These are phyloP conservation scores for Laticauda laticaudata DNA, from an alignment of 2,113 vertebrate species.

Conservation along the genomic window DNA sequence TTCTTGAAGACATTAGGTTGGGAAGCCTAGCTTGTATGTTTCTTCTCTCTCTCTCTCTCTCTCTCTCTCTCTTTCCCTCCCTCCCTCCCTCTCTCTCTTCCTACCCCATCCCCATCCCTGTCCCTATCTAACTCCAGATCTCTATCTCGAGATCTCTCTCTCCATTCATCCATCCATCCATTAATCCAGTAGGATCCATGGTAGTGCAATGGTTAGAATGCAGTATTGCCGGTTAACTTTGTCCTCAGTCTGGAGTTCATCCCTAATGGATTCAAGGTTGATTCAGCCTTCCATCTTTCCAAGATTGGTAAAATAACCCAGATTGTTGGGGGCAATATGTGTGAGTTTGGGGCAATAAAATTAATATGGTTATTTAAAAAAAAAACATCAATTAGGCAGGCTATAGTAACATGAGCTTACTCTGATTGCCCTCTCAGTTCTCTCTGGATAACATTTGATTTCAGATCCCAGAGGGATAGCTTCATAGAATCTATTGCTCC, in stretches of 20 bases:
- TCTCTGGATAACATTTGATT: constrained; percentile 41
- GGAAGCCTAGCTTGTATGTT: neutral
- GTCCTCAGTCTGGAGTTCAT: too few relatives aligned
- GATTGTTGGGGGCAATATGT: neutral
- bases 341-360: constrained; percentile 23
- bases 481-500: constrained; percentile 23
- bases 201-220: too few relatives aligned
- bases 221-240: too few relatives aligned
- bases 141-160: neutral
- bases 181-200: too few relatives aligned
- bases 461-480: constrained; percentile 18
- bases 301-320: too few relatives aligned
- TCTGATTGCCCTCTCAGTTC: constrained; percentile 51
- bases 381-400: constrained; percentile 34
- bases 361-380: constrained; percentile 28
- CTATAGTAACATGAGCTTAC: constrained; percentile 43
- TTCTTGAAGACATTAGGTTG: neutral
- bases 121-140: neutral
- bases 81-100: too few relatives aligned
- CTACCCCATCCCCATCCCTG: too few relatives aligned
- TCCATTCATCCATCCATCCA: neutral
- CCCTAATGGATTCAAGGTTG: too few relatives aligned
- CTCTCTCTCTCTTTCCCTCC: neutral
- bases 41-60: neutral
- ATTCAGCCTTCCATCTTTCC: too few relatives aligned